Evolutionary conservation across 2,113 vertebrate genomes (phyloP), one percentile per base, ranked within the genome.

Genomic region (Bos indicus): DNA sequence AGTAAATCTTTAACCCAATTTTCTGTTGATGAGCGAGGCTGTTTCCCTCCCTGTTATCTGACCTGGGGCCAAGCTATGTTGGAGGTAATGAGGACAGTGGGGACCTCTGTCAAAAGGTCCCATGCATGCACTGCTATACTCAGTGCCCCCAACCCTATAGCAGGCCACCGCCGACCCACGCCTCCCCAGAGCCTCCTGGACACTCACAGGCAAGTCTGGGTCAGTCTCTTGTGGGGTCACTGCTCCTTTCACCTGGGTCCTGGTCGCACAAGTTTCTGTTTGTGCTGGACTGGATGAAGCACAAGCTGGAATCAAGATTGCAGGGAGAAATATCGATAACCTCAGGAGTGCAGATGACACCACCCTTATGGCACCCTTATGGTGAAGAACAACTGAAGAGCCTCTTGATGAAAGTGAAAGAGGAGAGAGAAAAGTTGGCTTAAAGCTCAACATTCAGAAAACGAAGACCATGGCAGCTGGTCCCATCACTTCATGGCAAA

Each of bases 151-250:
- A 4, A 4, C 62, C 16, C 33, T 2, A 7, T 15, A n/a, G 30
- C 62, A 9, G 62, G 62, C 62, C 62, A 9, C 33, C 2, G 7
- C 62, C 0, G 7, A 7, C 60, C 62, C 33, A 64, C 1, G 2
- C 62, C 30, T n/a, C 62, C 0, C 62, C 2, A 0, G 62, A 64
- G 16, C 9, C 33, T 64, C 62, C 62, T n/a, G 62, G 62, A n/a
- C 33, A 64, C 62, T 17, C 30, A 4, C 3, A 6, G 62, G 30
- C 30, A 9, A 2, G 30, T 8, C 2, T n/a, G 3, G 0, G 1
- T n/a, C 62, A 9, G 62, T 19, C 33, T n/a, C 33, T 17, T n/a
- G 15, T 9, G 62, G 16, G 62, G 16, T 19, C 33, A n/a, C 62
- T n/a, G 33, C 62, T 64, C 62, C 33, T 16, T n/a, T 17, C 62